phyloP scores from a whole-genome alignment of 2,797 vertebrate species.

The Catostomus latipinnis region DNA sequence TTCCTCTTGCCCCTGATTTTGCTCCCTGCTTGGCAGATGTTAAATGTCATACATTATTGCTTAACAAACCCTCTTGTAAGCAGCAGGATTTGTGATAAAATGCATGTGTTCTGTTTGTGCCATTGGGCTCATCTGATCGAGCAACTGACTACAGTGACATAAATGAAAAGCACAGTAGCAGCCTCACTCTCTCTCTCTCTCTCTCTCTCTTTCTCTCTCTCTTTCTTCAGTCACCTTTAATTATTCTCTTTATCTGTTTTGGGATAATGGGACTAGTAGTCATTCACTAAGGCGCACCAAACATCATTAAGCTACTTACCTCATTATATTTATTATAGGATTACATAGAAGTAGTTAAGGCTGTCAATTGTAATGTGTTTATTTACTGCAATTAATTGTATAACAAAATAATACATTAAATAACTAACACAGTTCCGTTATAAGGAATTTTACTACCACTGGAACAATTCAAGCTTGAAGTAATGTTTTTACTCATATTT shows the following conservation, averaged over 20 bases:
- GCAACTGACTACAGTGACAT: constrained; percentile 1
- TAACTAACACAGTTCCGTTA: too few species aligned
- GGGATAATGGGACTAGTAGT: not conserved
- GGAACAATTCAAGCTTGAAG: too few species aligned
- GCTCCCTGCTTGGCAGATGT: constrained; percentile 15
- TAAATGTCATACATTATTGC: constrained; percentile 18
- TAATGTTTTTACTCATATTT: too few species aligned
- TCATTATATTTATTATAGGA: constrained; percentile 22
- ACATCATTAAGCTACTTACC: constrained; percentile 13
- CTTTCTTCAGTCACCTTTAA: not conserved
- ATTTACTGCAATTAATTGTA: too few species aligned
- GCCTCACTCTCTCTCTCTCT: not conserved
- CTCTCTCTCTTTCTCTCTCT: constrained; percentile 1
- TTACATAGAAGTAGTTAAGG: not conserved
- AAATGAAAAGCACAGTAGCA: constrained; percentile 5
- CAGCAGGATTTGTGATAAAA: constrained; percentile 23
- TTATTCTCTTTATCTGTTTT: constrained; percentile 10
- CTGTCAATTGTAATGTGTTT: not conserved
- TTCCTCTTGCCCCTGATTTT: constrained; percentile 9
- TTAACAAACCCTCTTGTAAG: constrained; percentile 24
- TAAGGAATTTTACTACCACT: too few species aligned
- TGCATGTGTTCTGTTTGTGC: constrained; percentile 12
- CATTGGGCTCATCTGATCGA: constrained; percentile 11
- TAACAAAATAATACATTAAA: too few species aligned
- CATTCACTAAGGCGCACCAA: not conserved